Conservation (phyloP, 2,888 invertebrate species). For the Sarcophaga carnaria region DNA sequence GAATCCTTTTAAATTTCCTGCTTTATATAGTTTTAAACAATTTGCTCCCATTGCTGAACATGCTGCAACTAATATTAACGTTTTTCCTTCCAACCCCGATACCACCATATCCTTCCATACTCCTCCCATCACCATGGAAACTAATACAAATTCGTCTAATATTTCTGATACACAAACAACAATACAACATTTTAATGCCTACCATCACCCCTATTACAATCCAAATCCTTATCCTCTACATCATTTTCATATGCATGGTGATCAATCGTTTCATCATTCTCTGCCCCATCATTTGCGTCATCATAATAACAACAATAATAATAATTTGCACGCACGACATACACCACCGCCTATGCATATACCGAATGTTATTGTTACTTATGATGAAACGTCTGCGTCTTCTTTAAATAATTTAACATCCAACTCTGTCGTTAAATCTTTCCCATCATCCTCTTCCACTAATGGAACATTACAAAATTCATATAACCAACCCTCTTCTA, state of each 20-base stretch:
- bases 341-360: constrained; percentile 53
- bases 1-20: constrained; percentile 74
- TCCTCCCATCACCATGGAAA: constrained; percentile 1
- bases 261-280: constrained; percentile 58
- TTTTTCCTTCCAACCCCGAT: constrained; percentile 44
- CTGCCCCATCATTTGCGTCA: constrained; percentile 54
- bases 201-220: constrained; percentile 68
- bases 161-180: constrained; percentile 45
- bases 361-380: constrained; percentile 71
- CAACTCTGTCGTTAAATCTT: constrained; percentile 54
- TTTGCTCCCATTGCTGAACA: constrained; percentile 76
- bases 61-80: constrained; percentile 65
- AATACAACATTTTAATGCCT: constrained; percentile 72
- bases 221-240: constrained; percentile 63
- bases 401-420: constrained; percentile 65
- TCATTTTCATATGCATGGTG: constrained; percentile 64
- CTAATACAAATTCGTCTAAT: constrained; percentile 24
- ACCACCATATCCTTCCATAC: constrained; percentile 26
- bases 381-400: constrained; percentile 61
- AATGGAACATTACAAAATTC: constrained; percentile 11
- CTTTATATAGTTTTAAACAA: constrained; percentile 70
- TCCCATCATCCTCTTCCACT: constrained; percentile 25
- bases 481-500: constrained; percentile 52
- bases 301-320: constrained; percentile 60
- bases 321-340: constrained; percentile 66